Conservation (phyloP, 2,888 invertebrate species). For the Endotricha flammealis region DNA sequence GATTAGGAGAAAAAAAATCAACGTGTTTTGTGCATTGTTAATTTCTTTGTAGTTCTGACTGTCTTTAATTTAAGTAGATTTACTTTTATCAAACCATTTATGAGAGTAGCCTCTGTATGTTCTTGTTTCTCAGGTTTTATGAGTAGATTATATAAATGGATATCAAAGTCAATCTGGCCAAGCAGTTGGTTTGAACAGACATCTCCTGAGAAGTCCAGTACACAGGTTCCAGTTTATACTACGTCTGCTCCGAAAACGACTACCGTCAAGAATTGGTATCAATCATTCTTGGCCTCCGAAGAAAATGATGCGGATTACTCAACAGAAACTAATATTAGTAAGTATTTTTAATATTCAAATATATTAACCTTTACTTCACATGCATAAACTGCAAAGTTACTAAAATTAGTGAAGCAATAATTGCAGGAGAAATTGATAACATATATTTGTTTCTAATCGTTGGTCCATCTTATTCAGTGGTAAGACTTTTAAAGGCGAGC, state of each 20-base stretch:
- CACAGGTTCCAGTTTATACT: conserved; percentile 31
- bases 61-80: too few species aligned
- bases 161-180: conserved; percentile 58
- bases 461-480: too few species aligned
- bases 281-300: conserved; percentile 56
- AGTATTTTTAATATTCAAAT: conserved; percentile 14
- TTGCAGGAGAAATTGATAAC: too few species aligned
- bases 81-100: too few species aligned
- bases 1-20: too few species aligned
- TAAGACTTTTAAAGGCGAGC: too few species aligned
- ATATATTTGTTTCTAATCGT: too few species aligned
- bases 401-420: too few species aligned
- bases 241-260: conserved; percentile 39
- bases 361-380: not conserved
- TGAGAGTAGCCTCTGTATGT: too few species aligned
- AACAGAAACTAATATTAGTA: conserved; percentile 23
- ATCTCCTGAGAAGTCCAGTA: conserved; percentile 29
- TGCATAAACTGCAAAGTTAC: too few species aligned
- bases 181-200: conserved; percentile 64
- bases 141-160: conserved; percentile 55
- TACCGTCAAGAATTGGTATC: conserved; percentile 58
- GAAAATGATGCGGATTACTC: conserved; percentile 50
- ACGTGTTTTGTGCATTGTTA: too few species aligned
- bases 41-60: too few species aligned
- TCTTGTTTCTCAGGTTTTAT: conserved; percentile 57